Evolutionary conservation across 1,140 invertebrate genomes (phyloP).

Genomic region (Meloidogyne floridensis): DNA sequence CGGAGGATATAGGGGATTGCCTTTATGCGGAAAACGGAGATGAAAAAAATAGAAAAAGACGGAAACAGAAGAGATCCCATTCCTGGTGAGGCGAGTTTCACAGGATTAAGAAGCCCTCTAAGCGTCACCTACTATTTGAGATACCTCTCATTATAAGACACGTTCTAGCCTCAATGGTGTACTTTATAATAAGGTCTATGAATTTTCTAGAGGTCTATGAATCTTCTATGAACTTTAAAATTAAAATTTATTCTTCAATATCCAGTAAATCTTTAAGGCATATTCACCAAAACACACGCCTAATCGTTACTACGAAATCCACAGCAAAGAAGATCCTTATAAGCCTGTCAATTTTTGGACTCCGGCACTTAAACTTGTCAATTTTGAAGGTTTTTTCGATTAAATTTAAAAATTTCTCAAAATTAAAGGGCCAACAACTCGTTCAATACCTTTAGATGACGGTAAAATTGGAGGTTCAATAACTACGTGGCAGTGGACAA

Average conservation of each 20-base stretch:
- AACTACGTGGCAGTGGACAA: background rate
- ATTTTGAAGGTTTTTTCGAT: background rate
- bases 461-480: conserved; percentile 4
- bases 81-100: too few species aligned
- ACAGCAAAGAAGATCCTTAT: background rate
- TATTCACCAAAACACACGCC: background rate
- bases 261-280: background rate
- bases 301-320: background rate
- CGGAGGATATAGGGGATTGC: too few species aligned
- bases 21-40: too few species aligned
- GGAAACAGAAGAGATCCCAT: too few species aligned
- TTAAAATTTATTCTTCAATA: background rate
- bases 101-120: too few species aligned
- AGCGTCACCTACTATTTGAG: too few species aligned
- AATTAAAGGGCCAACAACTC: background rate
- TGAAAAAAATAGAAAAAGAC: too few species aligned
- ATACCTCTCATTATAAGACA: too few species aligned
- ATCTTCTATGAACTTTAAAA: background rate
- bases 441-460: conserved; percentile 6
- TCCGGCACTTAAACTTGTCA: background rate
- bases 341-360: background rate
- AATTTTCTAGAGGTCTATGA: too few species aligned
- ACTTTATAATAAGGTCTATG: too few species aligned
- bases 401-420: background rate
- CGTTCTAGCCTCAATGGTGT: too few species aligned